phyloP scores from a whole-genome alignment of 2,888 invertebrate species.

The Heterodera filipjevi region DNA sequence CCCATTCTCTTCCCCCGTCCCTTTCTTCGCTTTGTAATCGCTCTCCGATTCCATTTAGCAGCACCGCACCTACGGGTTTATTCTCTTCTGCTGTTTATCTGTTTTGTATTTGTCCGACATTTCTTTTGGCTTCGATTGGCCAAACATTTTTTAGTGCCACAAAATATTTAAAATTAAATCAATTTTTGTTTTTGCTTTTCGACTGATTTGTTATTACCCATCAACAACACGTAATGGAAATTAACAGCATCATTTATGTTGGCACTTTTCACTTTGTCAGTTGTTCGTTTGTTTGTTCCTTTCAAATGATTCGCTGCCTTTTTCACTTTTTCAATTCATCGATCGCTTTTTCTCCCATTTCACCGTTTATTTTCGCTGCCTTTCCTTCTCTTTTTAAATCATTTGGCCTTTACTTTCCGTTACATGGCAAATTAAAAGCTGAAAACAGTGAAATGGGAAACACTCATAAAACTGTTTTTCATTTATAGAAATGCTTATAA shows the following conservation, averaged over 20 bases:
- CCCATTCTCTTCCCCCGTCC: not conserved
- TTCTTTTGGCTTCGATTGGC: too few species aligned
- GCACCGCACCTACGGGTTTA: not conserved
- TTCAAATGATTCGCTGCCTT: not conserved
- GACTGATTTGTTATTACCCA: too few species aligned
- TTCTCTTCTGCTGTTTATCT: not conserved
- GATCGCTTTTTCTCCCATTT: too few species aligned
- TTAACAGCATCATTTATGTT: slow-evolving; percentile 8
- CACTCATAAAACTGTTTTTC: too few species aligned
- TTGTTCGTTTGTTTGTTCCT: not conserved
- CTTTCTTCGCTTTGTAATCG: not conserved
- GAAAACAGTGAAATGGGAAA: too few species aligned
- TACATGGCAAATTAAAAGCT: too few species aligned
- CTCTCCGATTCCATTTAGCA: slow-evolving; percentile 4
- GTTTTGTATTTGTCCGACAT: not conserved
- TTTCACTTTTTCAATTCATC: not conserved
- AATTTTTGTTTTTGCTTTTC: not conserved
- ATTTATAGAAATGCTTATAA: too few species aligned
- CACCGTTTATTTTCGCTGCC: not conserved
- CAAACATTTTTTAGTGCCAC: too few species aligned
- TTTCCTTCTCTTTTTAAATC: too few species aligned
- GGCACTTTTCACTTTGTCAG: not conserved
- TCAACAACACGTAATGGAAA: not conserved
- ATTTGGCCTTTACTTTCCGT: too few species aligned
- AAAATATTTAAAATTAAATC: not conserved